These are phyloP conservation scores for Tringa solitaria DNA, from an alignment of 2,113 vertebrate species.

Conservation along the genomic window DNA sequence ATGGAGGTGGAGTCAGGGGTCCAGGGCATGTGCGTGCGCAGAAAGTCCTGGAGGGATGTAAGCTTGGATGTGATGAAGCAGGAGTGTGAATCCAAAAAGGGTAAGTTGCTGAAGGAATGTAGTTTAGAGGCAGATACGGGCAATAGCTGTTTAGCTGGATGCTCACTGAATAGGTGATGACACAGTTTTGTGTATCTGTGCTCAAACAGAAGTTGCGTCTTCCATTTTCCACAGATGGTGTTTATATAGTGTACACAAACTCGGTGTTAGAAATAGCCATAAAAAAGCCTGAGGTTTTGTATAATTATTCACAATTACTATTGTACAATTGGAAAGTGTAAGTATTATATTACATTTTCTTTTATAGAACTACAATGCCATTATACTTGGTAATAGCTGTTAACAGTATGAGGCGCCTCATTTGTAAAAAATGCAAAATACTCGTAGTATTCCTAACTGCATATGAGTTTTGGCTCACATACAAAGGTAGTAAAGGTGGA, in stretches of 20 bases:
- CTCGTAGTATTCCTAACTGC: constrained; percentile 32
- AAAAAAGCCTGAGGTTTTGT: constrained; percentile 61
- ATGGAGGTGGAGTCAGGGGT: neutral
- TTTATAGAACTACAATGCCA: constrained; percentile 48
- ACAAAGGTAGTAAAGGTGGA: neutral
- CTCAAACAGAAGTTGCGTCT: constrained; percentile 46
- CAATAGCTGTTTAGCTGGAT: neutral
- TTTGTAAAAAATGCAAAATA: constrained; percentile 44
- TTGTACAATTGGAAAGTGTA: constrained; percentile 62
- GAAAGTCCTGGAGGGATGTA: neutral
- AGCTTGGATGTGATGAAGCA: neutral
- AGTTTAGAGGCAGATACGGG: neutral
- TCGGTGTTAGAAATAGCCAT: constrained; percentile 52
- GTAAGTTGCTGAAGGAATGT: neutral
- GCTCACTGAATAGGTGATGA: neutral
- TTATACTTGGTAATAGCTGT: constrained; percentile 49
- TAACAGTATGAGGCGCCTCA: constrained; percentile 40
- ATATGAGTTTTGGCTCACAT: neutral
- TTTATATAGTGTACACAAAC: constrained; percentile 63
- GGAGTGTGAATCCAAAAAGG: neutral
- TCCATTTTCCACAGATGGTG: constrained; percentile 69
- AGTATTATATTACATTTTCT: constrained; percentile 57
- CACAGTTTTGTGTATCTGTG: neutral
- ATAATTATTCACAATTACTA: constrained; percentile 67
- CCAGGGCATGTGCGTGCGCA: neutral